These are phyloP conservation scores for Coremacera marginata DNA, from an alignment of 2,888 invertebrate genomes.

Conservation along the genomic window DNA sequence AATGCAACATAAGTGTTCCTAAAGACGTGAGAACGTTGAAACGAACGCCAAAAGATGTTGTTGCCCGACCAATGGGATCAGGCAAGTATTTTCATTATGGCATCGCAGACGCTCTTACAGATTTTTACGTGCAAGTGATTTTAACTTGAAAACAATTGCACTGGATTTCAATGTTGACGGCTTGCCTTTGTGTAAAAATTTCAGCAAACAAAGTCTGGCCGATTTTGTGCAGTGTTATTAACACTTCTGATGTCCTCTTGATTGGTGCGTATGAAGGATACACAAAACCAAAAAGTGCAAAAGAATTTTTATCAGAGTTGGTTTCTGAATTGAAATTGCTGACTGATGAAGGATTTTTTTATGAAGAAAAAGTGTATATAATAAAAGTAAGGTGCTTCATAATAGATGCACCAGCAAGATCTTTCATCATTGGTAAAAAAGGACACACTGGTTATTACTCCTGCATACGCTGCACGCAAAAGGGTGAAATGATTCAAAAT, in stretches of 20 bases:
- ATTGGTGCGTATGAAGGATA: neutral
- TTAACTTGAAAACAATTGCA: constrained; percentile 7
- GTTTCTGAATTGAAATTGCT: neutral
- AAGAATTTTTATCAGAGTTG: neutral
- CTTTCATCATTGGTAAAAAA: constrained; percentile 32
- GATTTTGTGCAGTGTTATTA: constrained; percentile 29
- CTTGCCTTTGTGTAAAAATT: constrained; percentile 39
- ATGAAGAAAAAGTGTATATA: neutral
- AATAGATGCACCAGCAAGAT: constrained; percentile 35
- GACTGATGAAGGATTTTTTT: neutral
- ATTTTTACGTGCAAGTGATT: constrained; percentile 35
- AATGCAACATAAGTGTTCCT: constrained; percentile 3
- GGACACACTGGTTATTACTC: constrained; percentile 38
- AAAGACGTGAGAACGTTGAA: constrained; percentile 40
- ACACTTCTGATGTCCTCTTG: neutral
- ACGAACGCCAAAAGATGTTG: constrained; percentile 35
- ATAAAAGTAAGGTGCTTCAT: constrained; percentile 16
- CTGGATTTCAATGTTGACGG: constrained; percentile 41
- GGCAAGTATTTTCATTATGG: constrained; percentile 36
- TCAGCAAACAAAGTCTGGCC: constrained; percentile 36
- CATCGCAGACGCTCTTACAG: constrained; percentile 35
- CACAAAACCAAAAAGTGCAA: neutral
- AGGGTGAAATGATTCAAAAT: constrained; percentile 17
- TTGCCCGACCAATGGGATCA: neutral
- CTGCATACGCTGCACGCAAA: constrained; percentile 25